These are phyloP conservation scores for Cantharis lateralis DNA, from an alignment of 2,888 invertebrate genomes.

Conservation along the genomic window DNA sequence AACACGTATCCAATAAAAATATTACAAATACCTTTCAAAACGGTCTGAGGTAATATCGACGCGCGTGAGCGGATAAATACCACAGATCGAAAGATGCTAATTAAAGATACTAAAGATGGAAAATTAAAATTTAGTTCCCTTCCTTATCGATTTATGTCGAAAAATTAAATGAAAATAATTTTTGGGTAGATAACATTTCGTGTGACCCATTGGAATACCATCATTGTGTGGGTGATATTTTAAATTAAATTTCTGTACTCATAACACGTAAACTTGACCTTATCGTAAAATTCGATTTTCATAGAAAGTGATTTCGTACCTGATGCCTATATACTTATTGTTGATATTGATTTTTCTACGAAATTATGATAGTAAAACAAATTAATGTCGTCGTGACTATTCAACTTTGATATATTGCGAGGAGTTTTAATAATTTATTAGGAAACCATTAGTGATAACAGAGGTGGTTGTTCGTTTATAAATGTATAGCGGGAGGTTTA, in stretches of 20 bases:
- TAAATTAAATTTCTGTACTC: not conserved
- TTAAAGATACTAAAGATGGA: no score
- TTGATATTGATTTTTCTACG: not conserved
- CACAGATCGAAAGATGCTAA: no score
- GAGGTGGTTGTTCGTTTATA: not conserved
- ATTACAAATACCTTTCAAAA: no score
- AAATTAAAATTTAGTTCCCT: no score
- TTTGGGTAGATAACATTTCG: no score
- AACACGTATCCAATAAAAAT: no score
- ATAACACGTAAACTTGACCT: not conserved
- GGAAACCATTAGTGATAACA: not conserved
- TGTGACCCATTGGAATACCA: no score
- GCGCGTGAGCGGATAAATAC: no score
- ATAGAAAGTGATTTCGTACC: not conserved
- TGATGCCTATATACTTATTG: not conserved
- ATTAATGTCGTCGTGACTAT: not conserved
- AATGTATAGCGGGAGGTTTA: not conserved
- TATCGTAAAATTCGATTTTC: not conserved
- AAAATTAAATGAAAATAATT: no score
- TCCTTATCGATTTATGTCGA: no score
- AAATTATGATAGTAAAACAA: not conserved
- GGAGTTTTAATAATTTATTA: not conserved
- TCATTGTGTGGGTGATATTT: not conserved
- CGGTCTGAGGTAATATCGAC: no score
- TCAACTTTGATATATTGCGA: not conserved